Percentiles rank a stretch among this genome's conserved stretches.
phyloP scores from a whole-genome alignment of 2,113 vertebrate species.

The Oreocharis arfaki region DNA sequence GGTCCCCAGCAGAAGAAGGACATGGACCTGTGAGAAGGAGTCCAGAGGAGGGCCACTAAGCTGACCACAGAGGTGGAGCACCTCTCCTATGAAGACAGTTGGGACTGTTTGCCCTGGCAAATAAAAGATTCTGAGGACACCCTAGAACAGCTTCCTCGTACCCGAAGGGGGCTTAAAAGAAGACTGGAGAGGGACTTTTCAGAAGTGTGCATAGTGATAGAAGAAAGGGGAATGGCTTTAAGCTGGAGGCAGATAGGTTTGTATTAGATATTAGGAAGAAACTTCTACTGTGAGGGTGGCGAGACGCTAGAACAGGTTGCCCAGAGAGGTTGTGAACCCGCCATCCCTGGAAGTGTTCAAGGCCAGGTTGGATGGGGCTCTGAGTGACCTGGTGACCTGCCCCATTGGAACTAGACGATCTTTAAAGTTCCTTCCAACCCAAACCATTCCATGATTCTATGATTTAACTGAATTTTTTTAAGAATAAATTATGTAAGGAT shows the following conservation, averaged over 20 bases:
- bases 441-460: not conserved
- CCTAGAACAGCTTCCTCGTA: not conserved
- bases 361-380: not conserved
- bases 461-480: not conserved
- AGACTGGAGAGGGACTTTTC: not conserved
- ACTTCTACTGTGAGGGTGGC: not conserved
- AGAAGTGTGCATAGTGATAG: not conserved
- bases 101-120: not conserved
- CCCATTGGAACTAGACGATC: not conserved
- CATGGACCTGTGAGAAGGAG: not conserved
- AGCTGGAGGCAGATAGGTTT: not conserved
- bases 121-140: not conserved
- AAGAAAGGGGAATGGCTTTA: not conserved
- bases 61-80: not conserved
- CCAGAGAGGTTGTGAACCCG: not conserved
- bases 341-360: not conserved
- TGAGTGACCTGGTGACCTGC: not conserved
- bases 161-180: not conserved
- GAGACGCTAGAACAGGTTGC: not conserved
- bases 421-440: not conserved
- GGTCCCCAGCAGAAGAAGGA: not conserved
- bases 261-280: not conserved
- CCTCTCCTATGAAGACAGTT: not conserved
- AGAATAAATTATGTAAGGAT: not conserved
- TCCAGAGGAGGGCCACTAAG: not conserved